Conservation (phyloP, 2,797 vertebrate species). For the Dicrostonyx torquatus region DNA sequence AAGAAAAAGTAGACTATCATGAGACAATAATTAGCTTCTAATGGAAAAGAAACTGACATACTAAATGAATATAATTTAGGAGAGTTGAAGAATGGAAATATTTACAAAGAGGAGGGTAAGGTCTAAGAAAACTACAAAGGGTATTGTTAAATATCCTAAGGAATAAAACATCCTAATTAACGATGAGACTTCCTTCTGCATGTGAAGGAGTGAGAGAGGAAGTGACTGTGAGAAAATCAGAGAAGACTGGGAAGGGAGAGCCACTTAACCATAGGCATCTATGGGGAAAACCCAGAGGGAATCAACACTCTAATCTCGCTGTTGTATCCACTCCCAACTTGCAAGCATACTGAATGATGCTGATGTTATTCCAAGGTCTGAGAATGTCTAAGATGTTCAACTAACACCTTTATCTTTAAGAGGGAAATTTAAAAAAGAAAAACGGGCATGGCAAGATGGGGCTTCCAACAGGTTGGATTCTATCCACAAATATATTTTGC, state of each 20-base stretch:
- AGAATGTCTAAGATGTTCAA: neutral
- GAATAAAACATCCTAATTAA: neutral
- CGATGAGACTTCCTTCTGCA: neutral
- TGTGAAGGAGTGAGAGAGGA: neutral
- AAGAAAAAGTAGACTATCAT: neutral
- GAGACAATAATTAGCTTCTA: neutral
- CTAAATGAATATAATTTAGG: slow-evolving; percentile 22
- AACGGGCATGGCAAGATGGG: neutral
- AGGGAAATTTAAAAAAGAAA: neutral
- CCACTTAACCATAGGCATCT: neutral
- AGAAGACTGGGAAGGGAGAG: neutral
- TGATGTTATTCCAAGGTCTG: neutral
- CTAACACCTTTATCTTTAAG: neutral
- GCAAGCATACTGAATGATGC: neutral
- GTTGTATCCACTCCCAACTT: neutral
- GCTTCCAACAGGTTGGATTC: neutral
- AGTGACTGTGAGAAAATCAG: neutral
- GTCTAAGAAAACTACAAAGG: slow-evolving; percentile 18
- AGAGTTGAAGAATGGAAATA: neutral
- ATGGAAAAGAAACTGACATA: neutral
- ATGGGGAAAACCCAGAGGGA: neutral
- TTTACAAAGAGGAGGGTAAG: neutral
- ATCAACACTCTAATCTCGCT: neutral
- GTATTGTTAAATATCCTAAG: neutral
- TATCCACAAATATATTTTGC: neutral